Base-by-base conservation (phyloP, 2,113 vertebrate genomes). In the Phylloscopus trochilus region DNA sequence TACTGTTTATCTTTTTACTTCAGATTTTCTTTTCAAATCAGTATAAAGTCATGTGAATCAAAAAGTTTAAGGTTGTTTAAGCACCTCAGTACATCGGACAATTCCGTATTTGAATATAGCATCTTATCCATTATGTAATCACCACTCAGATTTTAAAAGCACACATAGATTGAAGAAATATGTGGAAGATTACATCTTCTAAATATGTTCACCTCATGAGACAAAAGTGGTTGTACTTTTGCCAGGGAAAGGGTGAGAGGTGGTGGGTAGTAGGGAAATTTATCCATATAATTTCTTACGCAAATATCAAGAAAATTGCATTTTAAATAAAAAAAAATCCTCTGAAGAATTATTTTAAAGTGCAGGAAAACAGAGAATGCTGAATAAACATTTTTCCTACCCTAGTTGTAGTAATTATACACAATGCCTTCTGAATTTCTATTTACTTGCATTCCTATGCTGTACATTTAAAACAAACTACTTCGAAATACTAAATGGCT, bases 221-320 rank as follows among this genome's bases (percentile, higher is more conserved):
- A 77, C 12, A 73, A 58, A 90, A 68, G 51, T 15, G 2, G 1
- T 68, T 21, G 9, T 85, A 37, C 4, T 51, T 84, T 31, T 75
- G 3, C 39, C 4, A 5, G 15, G 5, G 11, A n/a, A 58, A 53
- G 4, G 15, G 2, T 44, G 28, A 46, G 4, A 1, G 1, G n/a
- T 9, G 3, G 9, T 66, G 9, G 0, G 10, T 60, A 56, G 2
- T 9, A 81, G 6, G 11, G 3, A 72, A 39, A 41, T 90, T 76
- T 56, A 10, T 67, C 11, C 26, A 44, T 31, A 22, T 27, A 35
- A 18, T 27, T 52, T 35, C 49, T 64, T 15, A 44, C 15, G 13
- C 3, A 77, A 52, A 37, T 63, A 28, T 44, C 12, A 64, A 77
- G 41, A 80, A 77, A 20, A 51, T 49, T 69, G 1, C 0, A 73